Percentiles rank a stretch among this genome's conserved stretches.
Evolutionary conservation across 1,140 invertebrate genomes (phyloP).

Genomic region (Drosophila grimshawi): DNA sequence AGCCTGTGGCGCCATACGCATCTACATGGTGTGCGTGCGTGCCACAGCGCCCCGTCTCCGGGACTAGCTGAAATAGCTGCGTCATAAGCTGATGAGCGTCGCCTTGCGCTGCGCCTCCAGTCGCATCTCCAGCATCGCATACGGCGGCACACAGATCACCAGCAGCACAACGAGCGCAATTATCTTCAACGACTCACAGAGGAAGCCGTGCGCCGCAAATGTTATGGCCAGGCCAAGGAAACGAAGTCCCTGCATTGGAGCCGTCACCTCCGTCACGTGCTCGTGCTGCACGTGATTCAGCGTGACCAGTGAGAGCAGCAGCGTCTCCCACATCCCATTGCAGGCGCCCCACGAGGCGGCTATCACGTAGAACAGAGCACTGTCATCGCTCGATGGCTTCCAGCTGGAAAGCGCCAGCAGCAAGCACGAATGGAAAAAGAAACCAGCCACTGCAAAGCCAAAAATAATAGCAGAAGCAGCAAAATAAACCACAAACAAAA

Average conservation of each 20-base stretch:
- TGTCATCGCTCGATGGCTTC: conserved; percentile 89
- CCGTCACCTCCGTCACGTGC: conserved; percentile 68
- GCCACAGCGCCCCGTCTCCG: conserved; percentile 67
- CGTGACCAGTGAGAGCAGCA: conserved; percentile 84
- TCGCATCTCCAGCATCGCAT: conserved; percentile 84
- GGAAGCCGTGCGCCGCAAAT: conserved; percentile 78
- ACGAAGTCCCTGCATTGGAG: conserved; percentile 69
- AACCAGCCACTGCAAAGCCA: conserved; percentile 87
- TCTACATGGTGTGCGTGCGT: conserved; percentile 77
- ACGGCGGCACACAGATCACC: conserved; percentile 84
- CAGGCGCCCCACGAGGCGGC: conserved; percentile 90
- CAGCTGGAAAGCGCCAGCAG: conserved; percentile 87
- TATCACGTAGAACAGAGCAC: conserved; percentile 89
- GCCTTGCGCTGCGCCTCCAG: conserved; percentile 82
- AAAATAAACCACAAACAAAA: background rate
- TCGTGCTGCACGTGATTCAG: conserved; percentile 74
- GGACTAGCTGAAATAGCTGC: conserved; percentile 83
- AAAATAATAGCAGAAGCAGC: background rate
- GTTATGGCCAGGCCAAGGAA: conserved; percentile 80
- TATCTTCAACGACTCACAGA: conserved; percentile 83
- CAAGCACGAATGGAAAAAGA: conserved; percentile 88
- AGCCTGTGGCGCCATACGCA: background rate
- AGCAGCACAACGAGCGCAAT: conserved; percentile 82
- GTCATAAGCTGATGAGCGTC: conserved; percentile 83
- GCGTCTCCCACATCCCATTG: conserved; percentile 89